Evolutionary conservation across 2,888 invertebrate species (phyloP), one percentile per base, ranked within the genome.

Genomic region (Polymixis lichenea): DNA sequence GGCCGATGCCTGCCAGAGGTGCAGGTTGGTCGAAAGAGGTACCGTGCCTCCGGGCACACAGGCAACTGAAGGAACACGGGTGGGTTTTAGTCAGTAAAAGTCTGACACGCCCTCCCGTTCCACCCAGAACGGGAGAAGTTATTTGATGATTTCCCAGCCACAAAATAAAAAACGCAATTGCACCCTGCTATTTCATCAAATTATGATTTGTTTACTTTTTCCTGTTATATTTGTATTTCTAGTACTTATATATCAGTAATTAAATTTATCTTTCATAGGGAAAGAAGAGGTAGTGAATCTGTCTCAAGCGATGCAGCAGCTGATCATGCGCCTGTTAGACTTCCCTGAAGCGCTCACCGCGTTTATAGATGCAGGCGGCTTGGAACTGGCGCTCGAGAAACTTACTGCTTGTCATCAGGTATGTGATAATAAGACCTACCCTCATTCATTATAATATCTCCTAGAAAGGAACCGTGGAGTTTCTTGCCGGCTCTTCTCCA

Each of bases 241-340:
- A 5, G 1, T 28, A 60, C 11, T 60, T 13, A 46, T 13, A 43
- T 9, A 2, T 32, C 32, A 38, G 38, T 38, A 38, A 38, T 6
- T 46, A 1, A 46, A 46, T 46, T 46, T 46, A 46, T 60, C 32
- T 32, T 32, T 60, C 11, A 32, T 13, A 94, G 95, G 90, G 38
- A 94, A 92, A 81, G 94, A 93, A 71, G 94, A 94, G 62, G 88
- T 94, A 78, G 92, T 95, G 49, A 92, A 94, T 83, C 94, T 99
- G 15, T 99, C 99, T 0, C 98, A 99, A 93, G 98, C 98, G 5
- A 97, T 99, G 92, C 97, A 99, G 71, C 98, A 98, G 97, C 98
- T 99, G 89, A 97, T 98, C 56, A 96, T 98, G 19, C 97, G 98
- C 89, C 97, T 98, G 13, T 95, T 99, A 66, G 98, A 98, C 91